phyloP scores from a whole-genome alignment of 2,113 vertebrate genomes.

The Centropus bengalensis region DNA sequence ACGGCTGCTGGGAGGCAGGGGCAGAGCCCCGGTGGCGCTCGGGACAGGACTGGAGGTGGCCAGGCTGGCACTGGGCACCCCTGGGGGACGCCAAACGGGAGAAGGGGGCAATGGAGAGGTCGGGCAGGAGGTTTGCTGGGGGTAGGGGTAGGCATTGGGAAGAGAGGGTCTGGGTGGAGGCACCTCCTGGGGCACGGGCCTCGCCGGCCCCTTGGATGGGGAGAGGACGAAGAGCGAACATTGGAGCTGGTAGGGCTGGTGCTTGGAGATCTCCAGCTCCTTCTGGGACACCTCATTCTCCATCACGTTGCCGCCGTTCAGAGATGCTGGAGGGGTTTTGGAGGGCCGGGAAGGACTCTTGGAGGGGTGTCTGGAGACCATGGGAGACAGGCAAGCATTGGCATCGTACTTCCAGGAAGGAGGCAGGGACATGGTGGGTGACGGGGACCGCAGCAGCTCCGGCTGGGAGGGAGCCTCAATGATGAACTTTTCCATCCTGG shows the following conservation, averaged over 20 bases:
- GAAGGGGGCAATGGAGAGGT: conserved; percentile 63
- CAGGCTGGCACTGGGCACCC: conserved; percentile 25
- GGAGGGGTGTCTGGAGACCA: conserved; percentile 64
- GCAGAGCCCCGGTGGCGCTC: conserved; percentile 20
- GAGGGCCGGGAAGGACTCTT: conserved; percentile 78
- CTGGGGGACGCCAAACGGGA: conserved; percentile 73
- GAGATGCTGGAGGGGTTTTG: conserved; percentile 71
- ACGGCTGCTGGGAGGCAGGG: conserved; percentile 36
- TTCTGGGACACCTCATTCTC: conserved; percentile 87
- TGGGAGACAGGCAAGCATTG: conserved; percentile 77
- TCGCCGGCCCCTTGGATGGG: conserved; percentile 84
- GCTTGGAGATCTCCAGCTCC: conserved; percentile 88
- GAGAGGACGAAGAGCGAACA: conserved; percentile 91
- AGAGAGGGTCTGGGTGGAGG: conserved; percentile 79
- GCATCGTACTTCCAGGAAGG: conserved; percentile 93
- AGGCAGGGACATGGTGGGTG: conserved; percentile 94
- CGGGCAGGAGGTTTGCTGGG: conserved; percentile 80
- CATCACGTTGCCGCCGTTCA: conserved; percentile 66
- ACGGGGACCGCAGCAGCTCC: conserved; percentile 82
- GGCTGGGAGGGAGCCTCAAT: conserved; percentile 80
- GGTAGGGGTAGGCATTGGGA: conserved; percentile 48
- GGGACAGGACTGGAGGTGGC: conserved; percentile 73
- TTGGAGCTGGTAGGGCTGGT: conserved; percentile 88
- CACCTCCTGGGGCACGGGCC: conserved; percentile 77
- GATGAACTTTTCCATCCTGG: conserved; percentile 94